Conservation (phyloP, 2,888 invertebrate species). For the Troglohyphantes excavatus region DNA sequence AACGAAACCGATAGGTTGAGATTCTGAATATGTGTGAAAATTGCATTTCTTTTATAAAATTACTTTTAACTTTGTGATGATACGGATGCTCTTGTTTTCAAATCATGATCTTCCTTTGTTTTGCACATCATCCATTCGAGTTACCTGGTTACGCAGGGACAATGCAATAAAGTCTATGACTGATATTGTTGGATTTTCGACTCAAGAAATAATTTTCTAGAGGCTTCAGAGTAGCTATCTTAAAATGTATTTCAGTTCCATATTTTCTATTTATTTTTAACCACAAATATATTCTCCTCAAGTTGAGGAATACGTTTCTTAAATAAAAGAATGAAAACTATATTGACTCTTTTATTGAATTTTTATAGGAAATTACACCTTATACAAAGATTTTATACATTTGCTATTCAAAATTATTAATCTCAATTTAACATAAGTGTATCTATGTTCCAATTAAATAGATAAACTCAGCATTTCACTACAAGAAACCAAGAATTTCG, state of each 20-base stretch:
- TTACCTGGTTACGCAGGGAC: slow-evolving; percentile 61
- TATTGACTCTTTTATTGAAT: neutral
- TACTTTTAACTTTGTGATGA: neutral
- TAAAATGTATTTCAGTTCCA: slow-evolving; percentile 73
- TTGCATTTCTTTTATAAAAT: neutral
- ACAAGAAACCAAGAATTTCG: too few species aligned
- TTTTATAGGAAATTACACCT: neutral
- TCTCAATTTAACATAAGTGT: too few species aligned
- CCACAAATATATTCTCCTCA: slow-evolving; percentile 77
- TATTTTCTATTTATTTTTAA: slow-evolving; percentile 79
- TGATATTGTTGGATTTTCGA: slow-evolving; percentile 53
- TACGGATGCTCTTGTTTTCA: slow-evolving; percentile 33
- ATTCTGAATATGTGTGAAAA: neutral
- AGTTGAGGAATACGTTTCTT: slow-evolving; percentile 76
- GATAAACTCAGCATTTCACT: too few species aligned
- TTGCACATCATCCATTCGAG: slow-evolving; percentile 57
- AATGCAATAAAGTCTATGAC: slow-evolving; percentile 74
- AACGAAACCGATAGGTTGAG: too few species aligned
- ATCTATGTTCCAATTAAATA: too few species aligned
- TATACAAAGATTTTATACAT: too few species aligned
- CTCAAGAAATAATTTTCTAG: slow-evolving; percentile 69
- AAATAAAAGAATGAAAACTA: slow-evolving; percentile 56
- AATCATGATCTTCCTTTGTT: slow-evolving; percentile 40
- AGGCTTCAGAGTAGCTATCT: slow-evolving; percentile 72
- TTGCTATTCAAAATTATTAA: too few species aligned